phyloP scores from a whole-genome alignment of 2,888 invertebrate genomes.

The Macrophya alboannulata region DNA sequence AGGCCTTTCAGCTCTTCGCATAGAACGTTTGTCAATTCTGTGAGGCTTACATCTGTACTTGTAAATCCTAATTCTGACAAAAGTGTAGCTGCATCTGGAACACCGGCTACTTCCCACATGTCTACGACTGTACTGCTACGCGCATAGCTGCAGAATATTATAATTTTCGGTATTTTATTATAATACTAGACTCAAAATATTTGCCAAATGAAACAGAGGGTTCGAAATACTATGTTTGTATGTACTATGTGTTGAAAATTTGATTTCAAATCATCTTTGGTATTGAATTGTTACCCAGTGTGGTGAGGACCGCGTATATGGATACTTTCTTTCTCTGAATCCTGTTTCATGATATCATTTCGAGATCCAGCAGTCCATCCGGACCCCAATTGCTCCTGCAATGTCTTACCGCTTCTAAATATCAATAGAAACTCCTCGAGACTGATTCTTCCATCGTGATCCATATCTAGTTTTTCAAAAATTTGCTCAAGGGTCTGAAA shows the following conservation, averaged over 20 bases:
- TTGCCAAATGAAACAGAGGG: background rate
- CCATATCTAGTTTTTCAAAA: conserved; percentile 85
- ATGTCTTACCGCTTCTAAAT: conserved; percentile 81
- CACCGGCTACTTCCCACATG: conserved; percentile 88
- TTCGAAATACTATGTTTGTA: background rate
- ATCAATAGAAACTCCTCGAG: conserved; percentile 86
- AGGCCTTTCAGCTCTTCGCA: conserved; percentile 85
- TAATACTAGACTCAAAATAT: background rate
- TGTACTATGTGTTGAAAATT: background rate
- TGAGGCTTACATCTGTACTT: conserved; percentile 82
- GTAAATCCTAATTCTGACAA: conserved; percentile 87
- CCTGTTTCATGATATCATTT: conserved; percentile 67
- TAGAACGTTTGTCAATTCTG: conserved; percentile 85
- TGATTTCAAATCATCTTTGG: background rate
- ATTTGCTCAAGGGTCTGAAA: conserved; percentile 82
- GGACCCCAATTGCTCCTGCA: conserved; percentile 67
- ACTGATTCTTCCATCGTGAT: conserved; percentile 85
- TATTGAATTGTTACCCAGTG: conserved; percentile 63
- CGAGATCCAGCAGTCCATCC: conserved; percentile 68
- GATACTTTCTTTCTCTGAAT: conserved; percentile 65
- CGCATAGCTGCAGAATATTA: conserved; percentile 63
- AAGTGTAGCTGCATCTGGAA: conserved; percentile 85
- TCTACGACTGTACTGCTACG: conserved; percentile 82
- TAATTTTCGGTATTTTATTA: conserved; percentile 13
- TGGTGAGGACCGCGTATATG: conserved; percentile 68